Conservation (phyloP, 2,113 vertebrate genomes). For the Engraulis encrasicolus region DNA sequence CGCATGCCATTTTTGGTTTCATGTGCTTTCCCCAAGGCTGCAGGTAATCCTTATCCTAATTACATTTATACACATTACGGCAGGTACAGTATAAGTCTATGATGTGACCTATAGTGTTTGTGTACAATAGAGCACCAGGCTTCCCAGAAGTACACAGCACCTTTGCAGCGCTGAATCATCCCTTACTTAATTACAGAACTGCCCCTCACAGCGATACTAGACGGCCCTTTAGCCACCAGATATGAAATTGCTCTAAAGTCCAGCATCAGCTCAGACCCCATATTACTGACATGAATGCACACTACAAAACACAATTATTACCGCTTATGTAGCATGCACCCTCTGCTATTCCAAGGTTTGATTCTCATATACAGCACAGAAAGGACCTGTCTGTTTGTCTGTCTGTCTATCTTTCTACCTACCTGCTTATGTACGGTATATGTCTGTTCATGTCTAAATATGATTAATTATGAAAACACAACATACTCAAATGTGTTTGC, state of each 20-base stretch:
- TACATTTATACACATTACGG: not conserved
- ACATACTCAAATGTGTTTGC: not conserved
- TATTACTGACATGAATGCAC: not conserved
- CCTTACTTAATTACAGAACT: not conserved
- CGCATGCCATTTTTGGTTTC: slow-evolving; percentile 26
- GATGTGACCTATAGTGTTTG: not conserved
- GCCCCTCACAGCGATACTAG: not conserved
- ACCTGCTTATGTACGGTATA: too few species aligned
- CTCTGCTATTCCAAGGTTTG: too few species aligned
- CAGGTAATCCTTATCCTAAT: not conserved
- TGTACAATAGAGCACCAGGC: not conserved
- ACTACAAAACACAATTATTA: too few species aligned
- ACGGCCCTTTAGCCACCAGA: not conserved
- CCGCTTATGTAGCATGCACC: too few species aligned
- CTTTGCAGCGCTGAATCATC: not conserved
- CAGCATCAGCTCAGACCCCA: not conserved
- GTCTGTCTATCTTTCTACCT: too few species aligned
- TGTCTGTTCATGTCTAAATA: too few species aligned
- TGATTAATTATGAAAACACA: not conserved
- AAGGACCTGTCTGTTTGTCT: too few species aligned
- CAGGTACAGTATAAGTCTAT: not conserved
- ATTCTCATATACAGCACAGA: too few species aligned
- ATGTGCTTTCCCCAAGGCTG: not conserved
- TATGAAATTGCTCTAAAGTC: not conserved
- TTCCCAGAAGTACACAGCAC: not conserved